Evolutionary conservation across 2,797 vertebrate genomes (phyloP).

Genomic region (Syndactyla subalaris): DNA sequence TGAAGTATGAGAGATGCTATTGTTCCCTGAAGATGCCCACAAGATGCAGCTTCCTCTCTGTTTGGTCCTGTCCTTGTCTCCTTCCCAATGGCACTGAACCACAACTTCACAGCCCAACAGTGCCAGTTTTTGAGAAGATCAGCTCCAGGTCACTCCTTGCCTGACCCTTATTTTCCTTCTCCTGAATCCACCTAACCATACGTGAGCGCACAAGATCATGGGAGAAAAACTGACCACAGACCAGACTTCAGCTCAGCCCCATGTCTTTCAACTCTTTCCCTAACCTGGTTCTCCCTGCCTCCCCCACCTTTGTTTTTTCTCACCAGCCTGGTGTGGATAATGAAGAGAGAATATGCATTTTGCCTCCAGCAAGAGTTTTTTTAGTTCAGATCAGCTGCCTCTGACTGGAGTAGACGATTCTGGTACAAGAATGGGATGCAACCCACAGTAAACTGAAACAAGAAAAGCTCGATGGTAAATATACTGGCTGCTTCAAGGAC

Average conservation of each 20-base stretch:
- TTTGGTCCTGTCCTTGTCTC: not conserved
- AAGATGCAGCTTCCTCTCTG: not conserved
- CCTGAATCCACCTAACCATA: not conserved
- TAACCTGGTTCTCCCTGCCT: not conserved
- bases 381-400: slow-evolving; percentile 29
- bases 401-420: not conserved
- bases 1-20: slow-evolving; percentile 21
- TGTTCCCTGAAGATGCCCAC: slow-evolving; percentile 21
- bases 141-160: not conserved
- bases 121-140: not conserved
- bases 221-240: not conserved
- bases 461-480: not conserved
- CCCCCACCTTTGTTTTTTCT: not conserved
- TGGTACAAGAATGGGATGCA: not conserved
- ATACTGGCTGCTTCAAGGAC: not conserved
- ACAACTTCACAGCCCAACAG: not conserved
- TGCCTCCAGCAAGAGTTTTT: slow-evolving; percentile 33
- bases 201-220: not conserved
- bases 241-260: not conserved
- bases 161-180: not conserved
- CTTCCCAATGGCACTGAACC: not conserved
- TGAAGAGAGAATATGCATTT: slow-evolving; percentile 21
- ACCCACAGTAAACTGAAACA: not conserved
- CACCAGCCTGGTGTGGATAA: slow-evolving; percentile 1
- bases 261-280: not conserved